phyloP scores from a whole-genome alignment of 2,113 vertebrate genomes.

The Benitochromis conjunctus region DNA sequence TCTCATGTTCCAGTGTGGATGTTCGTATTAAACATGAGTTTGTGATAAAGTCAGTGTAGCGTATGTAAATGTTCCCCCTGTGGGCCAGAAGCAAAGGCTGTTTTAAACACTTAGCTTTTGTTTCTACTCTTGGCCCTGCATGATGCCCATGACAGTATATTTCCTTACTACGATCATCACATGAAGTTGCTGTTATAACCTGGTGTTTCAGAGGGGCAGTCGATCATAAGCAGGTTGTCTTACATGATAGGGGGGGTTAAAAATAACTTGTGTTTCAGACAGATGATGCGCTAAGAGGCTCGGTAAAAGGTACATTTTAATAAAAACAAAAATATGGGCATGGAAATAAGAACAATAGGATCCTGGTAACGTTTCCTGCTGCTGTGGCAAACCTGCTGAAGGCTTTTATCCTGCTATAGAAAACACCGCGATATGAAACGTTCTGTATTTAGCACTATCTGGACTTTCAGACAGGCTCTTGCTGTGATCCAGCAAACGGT shows the following conservation, averaged over 20 bases:
- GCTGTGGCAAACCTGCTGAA: background rate
- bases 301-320: background rate
- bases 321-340: background rate
- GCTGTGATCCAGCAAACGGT: background rate
- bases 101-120: background rate
- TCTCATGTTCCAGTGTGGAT: background rate
- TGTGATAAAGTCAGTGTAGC: background rate
- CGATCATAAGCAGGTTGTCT: background rate
- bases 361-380: background rate
- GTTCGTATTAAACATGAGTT: fast-evolving
- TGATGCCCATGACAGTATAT: background rate
- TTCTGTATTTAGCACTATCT: fast-evolving
- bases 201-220: background rate
- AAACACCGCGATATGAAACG: background rate
- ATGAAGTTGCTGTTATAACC: background rate
- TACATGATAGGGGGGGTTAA: background rate
- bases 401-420: background rate
- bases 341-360: fast-evolving
- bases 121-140: background rate
- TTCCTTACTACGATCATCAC: background rate
- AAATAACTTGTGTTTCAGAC: background rate
- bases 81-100: background rate
- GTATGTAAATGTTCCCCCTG: background rate
- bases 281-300: background rate
- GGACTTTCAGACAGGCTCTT: background rate